Base-by-base conservation (phyloP, 37 sponge, comb jelly and placozoan species). In the Petrosia ficiformis region DNA sequence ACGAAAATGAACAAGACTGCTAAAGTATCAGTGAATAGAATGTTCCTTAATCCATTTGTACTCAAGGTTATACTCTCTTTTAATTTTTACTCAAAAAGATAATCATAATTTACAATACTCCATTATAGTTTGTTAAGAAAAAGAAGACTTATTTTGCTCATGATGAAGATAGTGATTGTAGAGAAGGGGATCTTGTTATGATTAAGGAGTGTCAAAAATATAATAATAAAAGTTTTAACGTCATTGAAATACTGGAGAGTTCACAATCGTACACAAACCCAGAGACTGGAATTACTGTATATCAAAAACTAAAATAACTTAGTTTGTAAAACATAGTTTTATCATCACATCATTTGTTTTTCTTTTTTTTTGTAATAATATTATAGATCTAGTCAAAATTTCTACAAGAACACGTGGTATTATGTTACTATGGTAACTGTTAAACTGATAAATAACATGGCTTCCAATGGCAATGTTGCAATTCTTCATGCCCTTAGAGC, bases 171-270 rank as follows among this genome's bases (percentile, higher is more conserved):
- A 71, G 82, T 28, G 60, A 82, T 57, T 91, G 95, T 72, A 70
- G 78, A 40, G 77, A 61, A 2, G 95, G 95, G 37, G 95, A 94
- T 66, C 58, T 83, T 68, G 95, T 94, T 16, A 39, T 75, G 30
- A 90, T 94, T 44, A 65, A 80, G 35, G 81, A 80, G 40, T 84
- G 89, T 52, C 81, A 39, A 21, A 39, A 86, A 70, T 87, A 78
- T 77, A 87, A 90, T 43, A 59, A 56, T 33, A 94, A 94, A 40
- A 69, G 83, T 80, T 94, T 87, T 66, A 64, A 28, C 10, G 76
- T 91, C 37, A 42, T 4, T n/a, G 87, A 86, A 71, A 86, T 91
- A 21, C 41, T 91, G n/a, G 83, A 86, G 36, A 75, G 73, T 30
- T 83, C 81, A 42, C 69, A 65, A 59, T 38, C 72, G 19, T 76